Conservation (phyloP, 2,113 vertebrate species). For the Gavia stellata region DNA sequence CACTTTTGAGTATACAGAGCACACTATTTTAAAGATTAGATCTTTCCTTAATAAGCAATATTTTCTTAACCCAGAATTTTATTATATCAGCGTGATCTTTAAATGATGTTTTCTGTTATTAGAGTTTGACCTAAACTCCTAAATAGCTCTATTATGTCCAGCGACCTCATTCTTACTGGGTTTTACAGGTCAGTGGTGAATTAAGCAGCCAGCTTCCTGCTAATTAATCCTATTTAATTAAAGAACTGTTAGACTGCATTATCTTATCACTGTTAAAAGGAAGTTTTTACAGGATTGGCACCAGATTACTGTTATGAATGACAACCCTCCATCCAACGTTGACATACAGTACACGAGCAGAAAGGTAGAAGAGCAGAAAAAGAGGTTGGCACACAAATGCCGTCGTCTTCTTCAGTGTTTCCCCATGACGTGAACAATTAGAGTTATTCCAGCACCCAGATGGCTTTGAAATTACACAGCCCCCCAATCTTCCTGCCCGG, state of each 20-base stretch:
- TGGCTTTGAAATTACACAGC: not conserved
- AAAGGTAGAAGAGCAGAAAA: constrained; percentile 13
- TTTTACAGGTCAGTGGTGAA: constrained; percentile 71
- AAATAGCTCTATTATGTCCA: constrained; percentile 69
- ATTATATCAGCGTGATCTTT: constrained; percentile 59
- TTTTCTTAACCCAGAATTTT: constrained; percentile 49
- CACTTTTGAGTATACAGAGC: constrained; percentile 11
- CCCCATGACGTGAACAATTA: not conserved
- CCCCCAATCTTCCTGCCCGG: not conserved
- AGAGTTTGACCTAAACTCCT: constrained; percentile 62
- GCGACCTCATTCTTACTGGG: constrained; percentile 53
- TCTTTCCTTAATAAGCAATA: constrained; percentile 28
- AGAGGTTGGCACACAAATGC: not conserved
- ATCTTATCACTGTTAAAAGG: constrained; percentile 69
- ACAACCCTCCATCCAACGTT: constrained; percentile 10
- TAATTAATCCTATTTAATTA: constrained; percentile 75
- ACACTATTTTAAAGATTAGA: constrained; percentile 51
- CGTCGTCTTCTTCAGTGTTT: not conserved
- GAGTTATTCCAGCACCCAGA: not conserved
- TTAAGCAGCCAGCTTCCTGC: constrained; percentile 70
- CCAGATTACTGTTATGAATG: constrained; percentile 57
- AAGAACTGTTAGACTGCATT: constrained; percentile 68
- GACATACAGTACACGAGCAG: not conserved
- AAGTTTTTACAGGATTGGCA: constrained; percentile 65
- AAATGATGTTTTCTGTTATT: constrained; percentile 38